These are phyloP conservation scores for Steinernema scapterisci DNA, from an alignment of 2,888 invertebrate species.

Conservation along the genomic window DNA sequence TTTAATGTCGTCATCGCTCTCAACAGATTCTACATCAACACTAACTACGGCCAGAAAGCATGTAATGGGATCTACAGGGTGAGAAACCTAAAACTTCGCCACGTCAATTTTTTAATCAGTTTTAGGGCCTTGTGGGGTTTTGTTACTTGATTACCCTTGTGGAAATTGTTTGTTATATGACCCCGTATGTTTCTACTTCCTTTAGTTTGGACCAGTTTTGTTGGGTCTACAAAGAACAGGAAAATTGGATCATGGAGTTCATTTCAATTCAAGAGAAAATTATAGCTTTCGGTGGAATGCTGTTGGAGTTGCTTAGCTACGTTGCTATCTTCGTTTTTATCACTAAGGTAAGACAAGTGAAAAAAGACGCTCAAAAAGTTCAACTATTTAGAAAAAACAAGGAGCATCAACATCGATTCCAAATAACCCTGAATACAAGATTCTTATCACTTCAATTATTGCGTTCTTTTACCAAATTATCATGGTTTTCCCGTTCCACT, in stretches of 20 bases:
- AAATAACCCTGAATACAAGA: slow-evolving; percentile 12
- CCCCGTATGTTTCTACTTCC: background rate
- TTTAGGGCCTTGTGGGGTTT: background rate
- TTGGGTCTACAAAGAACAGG: background rate
- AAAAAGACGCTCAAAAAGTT: background rate
- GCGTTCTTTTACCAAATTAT: slow-evolving; percentile 1
- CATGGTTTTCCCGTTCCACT: slow-evolving; percentile 15
- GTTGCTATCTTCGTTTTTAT: background rate
- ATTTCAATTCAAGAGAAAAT: background rate
- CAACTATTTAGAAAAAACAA: background rate
- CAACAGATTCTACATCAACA: slow-evolving; percentile 5
- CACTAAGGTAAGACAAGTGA: background rate
- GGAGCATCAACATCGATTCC: background rate
- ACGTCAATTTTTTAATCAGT: background rate
- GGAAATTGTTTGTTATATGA: background rate
- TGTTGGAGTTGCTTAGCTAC: background rate
- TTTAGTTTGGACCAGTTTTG: background rate
- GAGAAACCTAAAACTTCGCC: background rate
- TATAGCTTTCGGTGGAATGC: background rate
- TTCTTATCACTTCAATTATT: background rate
- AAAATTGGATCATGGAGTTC: background rate
- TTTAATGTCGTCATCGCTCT: background rate
- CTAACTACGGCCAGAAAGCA: background rate
- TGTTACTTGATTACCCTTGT: background rate
- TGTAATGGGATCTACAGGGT: background rate